A percentile compares a stretch with the other conserved stretches of the same genome.
These are phyloP conservation scores for Anolis sagrei DNA, from an alignment of 2,113 vertebrate species.

Conservation along the genomic window DNA sequence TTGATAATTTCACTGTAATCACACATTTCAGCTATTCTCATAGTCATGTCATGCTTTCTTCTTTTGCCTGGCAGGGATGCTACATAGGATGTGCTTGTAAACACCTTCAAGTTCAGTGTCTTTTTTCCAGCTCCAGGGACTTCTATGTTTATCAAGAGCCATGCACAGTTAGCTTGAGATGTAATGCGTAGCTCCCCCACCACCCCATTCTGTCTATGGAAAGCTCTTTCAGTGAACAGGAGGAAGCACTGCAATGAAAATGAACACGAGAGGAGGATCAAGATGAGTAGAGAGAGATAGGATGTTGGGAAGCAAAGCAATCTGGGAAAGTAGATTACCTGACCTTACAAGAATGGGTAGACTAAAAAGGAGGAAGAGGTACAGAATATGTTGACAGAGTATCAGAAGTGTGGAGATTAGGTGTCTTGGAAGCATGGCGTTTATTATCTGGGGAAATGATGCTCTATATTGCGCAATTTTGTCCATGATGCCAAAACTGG, in stretches of 20 bases:
- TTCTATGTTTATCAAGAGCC: background rate
- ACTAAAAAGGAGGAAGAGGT: background rate
- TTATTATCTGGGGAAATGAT: background rate
- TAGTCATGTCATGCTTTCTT: background rate
- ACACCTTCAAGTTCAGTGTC: background rate
- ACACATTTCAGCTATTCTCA: slow-evolving; percentile 19
- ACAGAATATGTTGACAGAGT: background rate
- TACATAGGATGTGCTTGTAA: background rate
- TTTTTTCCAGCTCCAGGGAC: background rate
- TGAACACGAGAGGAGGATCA: background rate
- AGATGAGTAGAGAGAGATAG: no score
- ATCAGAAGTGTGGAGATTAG: background rate
- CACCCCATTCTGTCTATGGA: background rate
- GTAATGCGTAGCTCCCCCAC: background rate
- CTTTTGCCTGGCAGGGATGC: background rate
- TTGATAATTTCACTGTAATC: background rate
- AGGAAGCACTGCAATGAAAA: background rate
- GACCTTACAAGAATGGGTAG: background rate
- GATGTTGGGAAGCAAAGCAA: background rate
- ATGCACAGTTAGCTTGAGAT: background rate
- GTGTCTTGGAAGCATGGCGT: background rate
- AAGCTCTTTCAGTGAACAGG: background rate
- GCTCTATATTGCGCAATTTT: background rate
- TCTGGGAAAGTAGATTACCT: background rate
- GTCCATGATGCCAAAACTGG: no score